Evolutionary conservation across 64 coral and sea anemone species (phyloP).

Genomic region (Hydrozoanthus tunicans): DNA sequence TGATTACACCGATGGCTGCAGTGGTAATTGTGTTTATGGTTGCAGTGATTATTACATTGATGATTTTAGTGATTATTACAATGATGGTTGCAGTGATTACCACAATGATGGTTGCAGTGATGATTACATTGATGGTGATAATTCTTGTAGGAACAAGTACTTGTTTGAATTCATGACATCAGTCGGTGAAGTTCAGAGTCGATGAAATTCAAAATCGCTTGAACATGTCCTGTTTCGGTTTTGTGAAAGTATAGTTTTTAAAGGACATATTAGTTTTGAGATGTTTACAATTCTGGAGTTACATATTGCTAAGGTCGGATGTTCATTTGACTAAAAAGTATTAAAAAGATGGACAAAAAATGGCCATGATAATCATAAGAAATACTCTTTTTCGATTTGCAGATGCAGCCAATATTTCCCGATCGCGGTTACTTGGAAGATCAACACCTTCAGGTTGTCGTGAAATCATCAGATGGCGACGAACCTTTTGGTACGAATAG

Average conservation of each 20-base stretch:
- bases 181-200: too few relatives aligned
- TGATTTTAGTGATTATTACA: background rate
- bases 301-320: background rate
- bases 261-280: too few relatives aligned
- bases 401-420: constrained; percentile 48
- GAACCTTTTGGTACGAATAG: constrained; percentile 38
- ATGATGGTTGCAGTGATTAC: background rate
- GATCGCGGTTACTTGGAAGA: constrained; percentile 47
- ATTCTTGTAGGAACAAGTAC: background rate
- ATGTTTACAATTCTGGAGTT: too few relatives aligned
- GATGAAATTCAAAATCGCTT: too few relatives aligned
- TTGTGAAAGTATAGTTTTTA: too few relatives aligned
- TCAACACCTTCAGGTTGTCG: constrained; percentile 36
- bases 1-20: background rate
- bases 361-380: background rate
- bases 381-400: background rate
- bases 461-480: constrained; percentile 46
- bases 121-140: background rate
- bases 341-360: background rate
- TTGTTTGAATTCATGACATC: too few relatives aligned
- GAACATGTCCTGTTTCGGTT: too few relatives aligned
- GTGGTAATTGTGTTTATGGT: background rate
- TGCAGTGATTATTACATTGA: background rate
- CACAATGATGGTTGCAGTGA: background rate
- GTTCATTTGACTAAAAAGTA: background rate